Conservation (phyloP, 2,888 invertebrate species). For the Hirtodrosophila confusa region DNA sequence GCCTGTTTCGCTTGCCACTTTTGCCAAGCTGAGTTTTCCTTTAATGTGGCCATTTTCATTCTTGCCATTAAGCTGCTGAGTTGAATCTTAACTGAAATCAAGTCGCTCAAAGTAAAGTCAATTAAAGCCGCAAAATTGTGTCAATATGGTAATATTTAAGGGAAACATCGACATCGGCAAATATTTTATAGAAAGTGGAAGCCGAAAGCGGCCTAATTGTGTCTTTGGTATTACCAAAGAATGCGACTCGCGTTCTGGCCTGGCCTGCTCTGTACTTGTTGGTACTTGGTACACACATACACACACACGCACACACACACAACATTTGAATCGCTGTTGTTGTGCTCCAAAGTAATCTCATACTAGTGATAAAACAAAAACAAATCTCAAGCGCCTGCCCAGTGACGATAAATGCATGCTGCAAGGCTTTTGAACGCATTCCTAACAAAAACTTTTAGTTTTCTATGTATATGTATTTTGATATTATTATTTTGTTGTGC, state of each 20-base stretch:
- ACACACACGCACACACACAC: conserved; percentile 5
- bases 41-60: no score
- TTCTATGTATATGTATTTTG: conserved; percentile 17
- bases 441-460: conserved; percentile 19
- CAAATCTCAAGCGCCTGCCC: conserved; percentile 33
- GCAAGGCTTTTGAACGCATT: conserved; percentile 50
- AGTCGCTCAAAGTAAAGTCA: no score
- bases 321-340: conserved; percentile 23
- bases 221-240: neutral
- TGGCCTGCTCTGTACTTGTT: conserved; percentile 25
- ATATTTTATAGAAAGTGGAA: no score
- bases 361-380: conserved; percentile 37
- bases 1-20: no score
- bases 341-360: conserved; percentile 44
- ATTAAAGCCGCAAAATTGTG: no score
- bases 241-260: conserved; percentile 1
- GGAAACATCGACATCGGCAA: no score
- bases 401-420: conserved; percentile 56
- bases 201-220: no score
- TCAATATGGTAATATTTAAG: no score
- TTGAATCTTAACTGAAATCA: no score
- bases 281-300: conserved; percentile 31
- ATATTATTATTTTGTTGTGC: conserved; percentile 24
- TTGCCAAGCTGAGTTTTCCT: no score
- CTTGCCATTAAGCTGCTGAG: no score